Percentiles rank a stretch among this genome's conserved stretches.
Conservation (phyloP, 64 coral and sea anemone genomes). For the Montipora foliosa region DNA sequence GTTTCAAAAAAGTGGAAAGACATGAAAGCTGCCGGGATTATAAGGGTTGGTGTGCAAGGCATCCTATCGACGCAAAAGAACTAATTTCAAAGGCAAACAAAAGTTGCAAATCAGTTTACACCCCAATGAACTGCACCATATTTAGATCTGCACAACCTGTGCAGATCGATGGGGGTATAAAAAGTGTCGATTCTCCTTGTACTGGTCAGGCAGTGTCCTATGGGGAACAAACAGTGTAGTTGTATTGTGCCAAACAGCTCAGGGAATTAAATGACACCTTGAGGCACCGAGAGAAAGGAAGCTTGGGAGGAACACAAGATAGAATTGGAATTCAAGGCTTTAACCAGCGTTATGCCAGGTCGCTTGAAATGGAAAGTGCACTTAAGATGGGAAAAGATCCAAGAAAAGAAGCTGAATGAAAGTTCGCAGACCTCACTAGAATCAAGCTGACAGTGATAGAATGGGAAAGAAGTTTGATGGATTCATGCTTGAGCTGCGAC, state of each 20-base stretch:
- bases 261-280: slow-evolving; percentile 1
- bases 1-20: slow-evolving; percentile 10
- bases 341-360: neutral
- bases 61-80: slow-evolving; percentile 23
- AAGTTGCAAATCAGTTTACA: slow-evolving; percentile 25
- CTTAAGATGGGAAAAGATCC: neutral
- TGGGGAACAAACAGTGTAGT: neutral
- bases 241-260: neutral
- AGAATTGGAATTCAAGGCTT: neutral
- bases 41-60: slow-evolving; percentile 29
- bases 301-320: neutral
- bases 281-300: neutral
- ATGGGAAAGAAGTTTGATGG: too few relatives aligned
- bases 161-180: too few relatives aligned
- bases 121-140: slow-evolving; percentile 15
- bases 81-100: too few relatives aligned
- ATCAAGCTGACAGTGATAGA: too few relatives aligned
- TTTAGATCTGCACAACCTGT: too few relatives aligned
- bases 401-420: slow-evolving; percentile 1
- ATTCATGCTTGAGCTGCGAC: too few relatives aligned
- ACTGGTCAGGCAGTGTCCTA: neutral
- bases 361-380: neutral
- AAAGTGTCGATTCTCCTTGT: neutral
- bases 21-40: neutral
- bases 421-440: neutral